Evolutionary conservation across 2,113 vertebrate genomes (phyloP).

Genomic region (Caranx melampygus): DNA sequence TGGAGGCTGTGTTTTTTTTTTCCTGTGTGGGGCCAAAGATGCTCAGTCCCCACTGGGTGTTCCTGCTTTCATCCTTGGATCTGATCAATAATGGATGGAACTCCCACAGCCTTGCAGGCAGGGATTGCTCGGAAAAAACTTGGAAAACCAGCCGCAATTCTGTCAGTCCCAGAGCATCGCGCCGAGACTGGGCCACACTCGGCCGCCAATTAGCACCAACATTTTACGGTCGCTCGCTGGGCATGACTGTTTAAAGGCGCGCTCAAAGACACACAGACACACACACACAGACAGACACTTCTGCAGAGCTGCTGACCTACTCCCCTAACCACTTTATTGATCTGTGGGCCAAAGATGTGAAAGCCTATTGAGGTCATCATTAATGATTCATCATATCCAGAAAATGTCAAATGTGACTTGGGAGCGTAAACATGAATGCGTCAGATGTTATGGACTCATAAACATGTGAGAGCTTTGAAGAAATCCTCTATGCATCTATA

Average conservation of each 20-base stretch:
- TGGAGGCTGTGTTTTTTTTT: conserved; percentile 58
- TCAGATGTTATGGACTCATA: conserved; percentile 79
- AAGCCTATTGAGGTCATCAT: conserved; percentile 83
- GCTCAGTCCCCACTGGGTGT: conserved; percentile 73
- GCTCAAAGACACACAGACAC: conserved; percentile 60
- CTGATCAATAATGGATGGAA: conserved; percentile 84
- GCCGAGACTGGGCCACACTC: conserved; percentile 49
- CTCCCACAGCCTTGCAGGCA: conserved; percentile 76
- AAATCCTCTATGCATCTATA: conserved; percentile 63
- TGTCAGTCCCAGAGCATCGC: conserved; percentile 57
- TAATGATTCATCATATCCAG: conserved; percentile 83
- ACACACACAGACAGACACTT: conserved; percentile 69
- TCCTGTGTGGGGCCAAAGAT: conserved; percentile 73
- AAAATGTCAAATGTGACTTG: conserved; percentile 82
- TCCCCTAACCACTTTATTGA: conserved; percentile 84
- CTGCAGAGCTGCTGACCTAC: conserved; percentile 80
- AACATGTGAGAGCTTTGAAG: conserved; percentile 76
- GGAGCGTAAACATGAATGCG: conserved; percentile 75
- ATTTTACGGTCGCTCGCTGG: conserved; percentile 69
- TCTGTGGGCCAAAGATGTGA: conserved; percentile 82
- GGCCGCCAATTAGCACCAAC: conserved; percentile 79
- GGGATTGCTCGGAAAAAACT: conserved; percentile 68
- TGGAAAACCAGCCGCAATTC: conserved; percentile 67
- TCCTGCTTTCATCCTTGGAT: conserved; percentile 79
- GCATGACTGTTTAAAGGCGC: conserved; percentile 61